Base-by-base conservation (phyloP, 2,888 invertebrate species). In the Acronicta leporina region DNA sequence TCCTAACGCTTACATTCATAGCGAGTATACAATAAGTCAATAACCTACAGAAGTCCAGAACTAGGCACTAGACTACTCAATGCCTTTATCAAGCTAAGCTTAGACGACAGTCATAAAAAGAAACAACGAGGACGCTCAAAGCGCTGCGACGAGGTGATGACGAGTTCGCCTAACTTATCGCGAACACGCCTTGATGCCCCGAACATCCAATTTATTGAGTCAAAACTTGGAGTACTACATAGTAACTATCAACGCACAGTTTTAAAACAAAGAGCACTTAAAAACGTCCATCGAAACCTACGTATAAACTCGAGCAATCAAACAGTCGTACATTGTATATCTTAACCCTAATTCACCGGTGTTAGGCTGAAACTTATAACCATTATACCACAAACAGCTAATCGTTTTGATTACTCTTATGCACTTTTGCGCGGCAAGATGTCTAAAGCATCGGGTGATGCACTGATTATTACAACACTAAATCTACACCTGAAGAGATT, bases 31-130 rank as follows among this genome's bases (percentile, higher is more conserved):
- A 63, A 64, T n/a, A n/a, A n/a, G n/a, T n/a, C n/a, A n/a, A n/a
- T 55, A 40, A 48, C 47, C 16, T 63, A 55, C 20, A 48, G 30
- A 43, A 57, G 40, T 55, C 60, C 61, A 69, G 62, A 67, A 65
- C 50, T 69, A 64, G 48, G 68, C 57, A 63, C 64, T 76, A 75
- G 73, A 71, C 73, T 73, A 78, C 64, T 59, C 40, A 49, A 64
- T 16, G 73, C 77, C 68, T 80, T 77, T 83, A 81, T 53, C 66
- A 73, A 77, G 68, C 70, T 83, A 77, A 77, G 61, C 63, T 73
- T 78, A 81, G 58, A 40, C 41, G 45, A 52, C 27, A 51, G 49
- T 40, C 63, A 20, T 33, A 25, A 48, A 49, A 40, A 48, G 2
- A 33, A 42, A 62, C 41, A n/a, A n/a, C n/a, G n/a, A n/a, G n/a